Percentiles rank a stretch among this genome's conserved stretches.
These are phyloP conservation scores for Propithecus coquereli DNA, from an alignment of 2,113 vertebrate species.

Conservation along the genomic window DNA sequence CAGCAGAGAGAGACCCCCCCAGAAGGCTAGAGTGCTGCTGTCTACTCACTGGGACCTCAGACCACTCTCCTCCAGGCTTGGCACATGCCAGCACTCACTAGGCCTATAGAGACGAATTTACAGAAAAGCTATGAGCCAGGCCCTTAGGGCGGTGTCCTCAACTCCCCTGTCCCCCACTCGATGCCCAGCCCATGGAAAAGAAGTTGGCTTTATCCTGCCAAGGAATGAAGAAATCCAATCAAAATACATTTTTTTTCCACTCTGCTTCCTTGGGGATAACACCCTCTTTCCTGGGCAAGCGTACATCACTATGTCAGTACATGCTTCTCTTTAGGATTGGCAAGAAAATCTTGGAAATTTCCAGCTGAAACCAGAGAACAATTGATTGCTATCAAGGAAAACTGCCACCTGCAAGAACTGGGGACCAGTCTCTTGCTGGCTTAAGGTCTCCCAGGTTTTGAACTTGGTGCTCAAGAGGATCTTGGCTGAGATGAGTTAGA, in stretches of 20 bases:
- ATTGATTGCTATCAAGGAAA: background rate
- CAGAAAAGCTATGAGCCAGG: background rate
- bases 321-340: background rate
- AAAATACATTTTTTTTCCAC: background rate
- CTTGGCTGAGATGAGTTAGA: background rate
- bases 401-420: background rate
- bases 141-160: background rate
- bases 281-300: background rate
- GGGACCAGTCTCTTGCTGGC: background rate
- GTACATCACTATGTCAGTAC: background rate
- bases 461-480: background rate
- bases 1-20: background rate
- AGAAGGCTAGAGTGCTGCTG: background rate
- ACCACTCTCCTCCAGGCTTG: background rate
- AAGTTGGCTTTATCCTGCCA: background rate
- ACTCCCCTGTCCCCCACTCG: background rate
- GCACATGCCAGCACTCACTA: background rate
- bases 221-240: background rate
- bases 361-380: background rate
- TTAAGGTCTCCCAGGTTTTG: background rate
- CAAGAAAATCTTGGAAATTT: background rate
- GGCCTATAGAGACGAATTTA: background rate
- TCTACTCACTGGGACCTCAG: background rate
- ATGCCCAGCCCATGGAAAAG: background rate
- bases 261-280: background rate